Base-by-base conservation (phyloP, 2,888 invertebrate species). In the Apocheima hispidaria region DNA sequence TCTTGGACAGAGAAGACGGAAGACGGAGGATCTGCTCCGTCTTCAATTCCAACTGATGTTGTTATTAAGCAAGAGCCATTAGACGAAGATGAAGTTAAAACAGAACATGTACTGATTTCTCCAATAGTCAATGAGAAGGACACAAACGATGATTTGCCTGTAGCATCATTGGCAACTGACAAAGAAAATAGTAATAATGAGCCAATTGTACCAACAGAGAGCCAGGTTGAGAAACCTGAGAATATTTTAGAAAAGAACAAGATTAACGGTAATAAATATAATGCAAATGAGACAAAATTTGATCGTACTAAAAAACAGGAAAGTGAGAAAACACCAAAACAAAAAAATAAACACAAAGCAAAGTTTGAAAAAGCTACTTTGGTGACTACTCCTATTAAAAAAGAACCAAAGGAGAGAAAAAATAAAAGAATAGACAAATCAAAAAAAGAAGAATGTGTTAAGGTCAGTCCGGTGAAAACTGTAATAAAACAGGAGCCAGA, bases 61-160 rank as follows among this genome's bases (percentile, higher is more conserved):
- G 54, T 75, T 30, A 79, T 83, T n/a, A 84, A 83, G 67, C 77
- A 92, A 75, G 92, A 92, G 72, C 92, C 92, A 4, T 38, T 87
- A 7, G 90, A 91, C 65, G 84, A 84, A 54, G 84, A 85, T 40
- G 89, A 90, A 65, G 63, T 77, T 43, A 71, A 61, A 38, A 63
- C 60, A 64, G 70, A 74, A 56, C 64, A 60, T 57, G 66, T 67
- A 53, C 44, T 54, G 33, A 53, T 60, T 51, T 51, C 62, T 10
- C 40, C 61, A 21, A 55, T 55, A 26, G 12, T 40, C 4, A 18
- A 20, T 12, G 61, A 57, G 21, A 52, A 43, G 21, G 56, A 57
- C 3, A 10, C 10, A 33, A 63, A 59, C 60, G 71, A 74, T 59
- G 67, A 60, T 58, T 67, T 70, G 52, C 51, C 60, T 33, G 55